Conservation (phyloP, 2,888 invertebrate species). For the Agrilus mali region DNA sequence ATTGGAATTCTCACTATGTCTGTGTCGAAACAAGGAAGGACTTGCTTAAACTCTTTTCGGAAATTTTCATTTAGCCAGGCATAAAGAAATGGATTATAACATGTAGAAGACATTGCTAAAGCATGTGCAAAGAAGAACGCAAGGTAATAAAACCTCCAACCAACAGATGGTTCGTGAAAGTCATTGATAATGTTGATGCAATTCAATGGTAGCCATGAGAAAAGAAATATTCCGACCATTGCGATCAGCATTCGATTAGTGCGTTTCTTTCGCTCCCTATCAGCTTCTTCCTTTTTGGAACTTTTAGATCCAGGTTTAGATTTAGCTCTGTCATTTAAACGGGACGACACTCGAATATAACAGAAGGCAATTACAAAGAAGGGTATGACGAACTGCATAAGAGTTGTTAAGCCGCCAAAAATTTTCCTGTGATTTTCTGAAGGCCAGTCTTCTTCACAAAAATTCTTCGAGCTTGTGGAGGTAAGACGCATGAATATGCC, state of each 20-base stretch:
- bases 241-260: constrained; percentile 96
- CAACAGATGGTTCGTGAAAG: constrained; percentile 58
- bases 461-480: constrained; percentile 28
- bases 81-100: constrained; percentile 89
- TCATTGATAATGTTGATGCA: constrained; percentile 77
- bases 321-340: constrained; percentile 70
- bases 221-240: constrained; percentile 92
- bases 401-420: constrained; percentile 79
- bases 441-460: constrained; percentile 88
- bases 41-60: constrained; percentile 76
- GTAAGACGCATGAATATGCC: constrained; percentile 67
- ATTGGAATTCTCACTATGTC: constrained; percentile 25
- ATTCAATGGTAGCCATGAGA: constrained; percentile 94
- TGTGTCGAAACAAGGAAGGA: constrained; percentile 48
- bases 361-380: constrained; percentile 90
- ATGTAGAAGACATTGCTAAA: constrained; percentile 86
- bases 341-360: constrained; percentile 84
- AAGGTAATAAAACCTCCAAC: constrained; percentile 75
- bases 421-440: constrained; percentile 61
- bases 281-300: constrained; percentile 78
- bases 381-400: constrained; percentile 88
- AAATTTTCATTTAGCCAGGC: constrained; percentile 95
- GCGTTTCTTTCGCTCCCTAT: constrained; percentile 76
- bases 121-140: constrained; percentile 82
- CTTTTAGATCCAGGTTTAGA: constrained; percentile 76